Conservation (phyloP, 2,113 vertebrate genomes). For the Thermophis baileyi region DNA sequence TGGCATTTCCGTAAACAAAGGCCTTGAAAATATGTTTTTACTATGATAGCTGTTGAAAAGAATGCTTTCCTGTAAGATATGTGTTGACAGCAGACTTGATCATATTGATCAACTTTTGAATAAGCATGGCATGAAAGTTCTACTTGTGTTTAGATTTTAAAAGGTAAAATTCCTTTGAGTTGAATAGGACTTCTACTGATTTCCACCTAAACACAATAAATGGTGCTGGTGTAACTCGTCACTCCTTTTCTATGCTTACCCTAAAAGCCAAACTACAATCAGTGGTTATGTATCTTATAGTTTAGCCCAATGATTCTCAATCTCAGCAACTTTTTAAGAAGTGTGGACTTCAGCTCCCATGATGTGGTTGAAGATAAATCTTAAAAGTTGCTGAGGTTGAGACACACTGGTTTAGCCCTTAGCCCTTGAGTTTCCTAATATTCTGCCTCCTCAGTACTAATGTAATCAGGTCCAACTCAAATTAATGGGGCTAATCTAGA, state of each 20-base stretch:
- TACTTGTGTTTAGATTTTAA: background rate
- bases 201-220: background rate
- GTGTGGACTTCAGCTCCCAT: background rate
- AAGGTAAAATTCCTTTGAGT: background rate
- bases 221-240: background rate
- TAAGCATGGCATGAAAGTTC: background rate
- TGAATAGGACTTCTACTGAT: background rate
- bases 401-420: background rate
- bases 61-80: background rate
- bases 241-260: background rate
- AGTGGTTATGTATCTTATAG: background rate
- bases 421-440: background rate
- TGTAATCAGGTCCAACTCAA: background rate
- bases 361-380: background rate
- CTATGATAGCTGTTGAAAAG: background rate
- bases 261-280: background rate
- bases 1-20: background rate
- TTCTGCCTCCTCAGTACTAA: background rate
- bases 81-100: background rate
- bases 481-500: background rate
- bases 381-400: background rate
- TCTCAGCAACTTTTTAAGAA: background rate
- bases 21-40: background rate
- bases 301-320: background rate
- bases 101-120: background rate